phyloP scores from a whole-genome alignment of 2,888 invertebrate genomes.

The Drosophila incognita region DNA sequence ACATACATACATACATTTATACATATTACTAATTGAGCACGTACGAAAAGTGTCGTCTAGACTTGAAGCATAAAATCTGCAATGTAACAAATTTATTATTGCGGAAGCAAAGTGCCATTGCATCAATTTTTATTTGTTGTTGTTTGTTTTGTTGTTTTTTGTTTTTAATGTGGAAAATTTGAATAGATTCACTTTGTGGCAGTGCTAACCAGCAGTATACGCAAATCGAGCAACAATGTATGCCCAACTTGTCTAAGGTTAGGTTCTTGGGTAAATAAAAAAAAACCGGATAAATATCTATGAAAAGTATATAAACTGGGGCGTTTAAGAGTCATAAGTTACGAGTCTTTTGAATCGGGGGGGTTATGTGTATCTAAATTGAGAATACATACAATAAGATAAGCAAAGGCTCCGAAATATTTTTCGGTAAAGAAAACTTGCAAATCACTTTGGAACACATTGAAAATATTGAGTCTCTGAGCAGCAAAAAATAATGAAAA shows the following conservation, averaged over 20 bases:
- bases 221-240: slow-evolving; percentile 2
- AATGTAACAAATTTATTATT: slow-evolving; percentile 66
- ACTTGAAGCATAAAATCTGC: slow-evolving; percentile 74
- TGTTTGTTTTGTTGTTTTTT: neutral
- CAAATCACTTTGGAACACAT: neutral
- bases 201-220: neutral
- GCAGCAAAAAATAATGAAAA: neutral
- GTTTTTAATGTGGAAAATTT: slow-evolving; percentile 21
- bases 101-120: slow-evolving; percentile 65
- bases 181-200: slow-evolving; percentile 22
- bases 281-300: neutral
- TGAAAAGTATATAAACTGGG: slow-evolving; percentile 23
- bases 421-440: neutral
- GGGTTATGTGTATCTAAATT: slow-evolving; percentile 20
- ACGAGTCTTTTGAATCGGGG: neutral
- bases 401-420: neutral
- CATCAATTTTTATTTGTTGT: slow-evolving; percentile 44
- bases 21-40: slow-evolving; percentile 71
- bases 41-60: slow-evolving; percentile 78
- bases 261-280: slow-evolving; percentile 40
- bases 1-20: neutral
- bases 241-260: slow-evolving; percentile 50
- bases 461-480: neutral
- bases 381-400: slow-evolving; percentile 40
- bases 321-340: slow-evolving; percentile 12